Evolutionary conservation across 2,113 vertebrate species (phyloP).

Genomic region (Heptranchias perlo): DNA sequence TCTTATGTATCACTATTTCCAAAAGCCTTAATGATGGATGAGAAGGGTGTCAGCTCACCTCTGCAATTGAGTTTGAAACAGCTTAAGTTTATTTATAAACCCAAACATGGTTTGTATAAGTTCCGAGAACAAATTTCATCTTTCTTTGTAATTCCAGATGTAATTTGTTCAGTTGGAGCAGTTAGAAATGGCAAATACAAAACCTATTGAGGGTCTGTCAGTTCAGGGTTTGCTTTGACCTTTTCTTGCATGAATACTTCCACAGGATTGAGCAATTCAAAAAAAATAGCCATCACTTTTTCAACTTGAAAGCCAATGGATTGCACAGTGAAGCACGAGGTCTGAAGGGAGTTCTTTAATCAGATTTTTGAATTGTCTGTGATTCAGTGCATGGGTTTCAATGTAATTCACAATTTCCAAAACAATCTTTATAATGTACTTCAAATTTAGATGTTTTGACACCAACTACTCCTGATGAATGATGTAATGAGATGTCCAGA

Average conservation of each 20-base stretch:
- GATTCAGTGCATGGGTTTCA: conserved; percentile 6
- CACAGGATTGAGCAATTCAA: neutral
- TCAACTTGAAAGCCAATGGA: neutral
- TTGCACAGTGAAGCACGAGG: neutral
- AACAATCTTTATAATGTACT: neutral
- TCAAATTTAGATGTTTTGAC: conserved; percentile 4
- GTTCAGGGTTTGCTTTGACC: neutral
- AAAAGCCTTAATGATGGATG: neutral
- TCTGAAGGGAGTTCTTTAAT: neutral
- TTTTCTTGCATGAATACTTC: neutral
- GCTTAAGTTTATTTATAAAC: neutral
- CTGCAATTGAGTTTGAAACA: neutral
- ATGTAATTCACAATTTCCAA: conserved; percentile 6
- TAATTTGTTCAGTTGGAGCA: neutral
- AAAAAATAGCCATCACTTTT: neutral
- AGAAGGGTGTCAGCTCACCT: neutral
- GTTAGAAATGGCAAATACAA: neutral
- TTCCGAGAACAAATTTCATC: neutral
- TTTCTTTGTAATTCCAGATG: neutral
- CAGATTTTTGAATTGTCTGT: neutral
- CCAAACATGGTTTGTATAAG: neutral
- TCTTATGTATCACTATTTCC: neutral
- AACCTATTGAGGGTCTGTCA: neutral
- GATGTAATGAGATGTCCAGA: neutral
- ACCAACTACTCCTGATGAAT: neutral